Evolutionary conservation across 1,140 invertebrate species (phyloP).

Genomic region (Drosophila oshimai): DNA sequence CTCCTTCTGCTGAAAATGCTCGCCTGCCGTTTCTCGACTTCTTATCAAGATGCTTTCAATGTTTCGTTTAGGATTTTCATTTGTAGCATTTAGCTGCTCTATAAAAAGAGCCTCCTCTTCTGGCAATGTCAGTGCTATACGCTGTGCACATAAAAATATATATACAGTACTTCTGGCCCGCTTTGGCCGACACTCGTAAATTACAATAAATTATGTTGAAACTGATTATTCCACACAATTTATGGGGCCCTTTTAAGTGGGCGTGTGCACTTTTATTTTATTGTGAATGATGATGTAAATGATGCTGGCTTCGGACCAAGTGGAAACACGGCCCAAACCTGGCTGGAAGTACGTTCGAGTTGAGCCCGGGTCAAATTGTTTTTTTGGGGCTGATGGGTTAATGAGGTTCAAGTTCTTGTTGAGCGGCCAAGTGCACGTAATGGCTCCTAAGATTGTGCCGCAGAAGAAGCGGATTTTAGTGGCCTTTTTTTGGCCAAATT

Average conservation of each 20-base stretch:
- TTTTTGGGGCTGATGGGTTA: conserved; percentile 66
- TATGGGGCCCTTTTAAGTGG: conserved; percentile 79
- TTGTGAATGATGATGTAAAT: conserved; percentile 81
- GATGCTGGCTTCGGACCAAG: conserved; percentile 59
- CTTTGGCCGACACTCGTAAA: conserved; percentile 75
- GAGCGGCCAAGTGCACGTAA: conserved; percentile 37
- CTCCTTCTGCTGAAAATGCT: conserved; percentile 22
- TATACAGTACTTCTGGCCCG: conserved; percentile 31
- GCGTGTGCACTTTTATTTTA: conserved; percentile 81
- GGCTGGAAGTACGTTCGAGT: conserved; percentile 38
- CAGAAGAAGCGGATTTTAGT: conserved; percentile 30
- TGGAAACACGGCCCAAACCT: conserved; percentile 31
- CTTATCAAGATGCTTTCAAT: conserved; percentile 81
- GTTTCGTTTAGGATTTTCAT: conserved; percentile 80
- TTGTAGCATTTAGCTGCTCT: conserved; percentile 78
- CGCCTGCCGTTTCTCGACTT: conserved; percentile 33
- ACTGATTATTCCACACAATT: conserved; percentile 80
- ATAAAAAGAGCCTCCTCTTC: conserved; percentile 62
- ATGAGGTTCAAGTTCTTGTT: conserved; percentile 58
- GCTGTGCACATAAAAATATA: not conserved
- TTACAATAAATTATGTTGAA: conserved; percentile 81
- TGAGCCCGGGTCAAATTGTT: conserved; percentile 64
- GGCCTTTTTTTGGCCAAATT: not conserved
- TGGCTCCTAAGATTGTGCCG: conserved; percentile 33
- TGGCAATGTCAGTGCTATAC: conserved; percentile 56